phyloP scores from a whole-genome alignment of 2,888 invertebrate species.

The Lepetodrilus schrolli region DNA sequence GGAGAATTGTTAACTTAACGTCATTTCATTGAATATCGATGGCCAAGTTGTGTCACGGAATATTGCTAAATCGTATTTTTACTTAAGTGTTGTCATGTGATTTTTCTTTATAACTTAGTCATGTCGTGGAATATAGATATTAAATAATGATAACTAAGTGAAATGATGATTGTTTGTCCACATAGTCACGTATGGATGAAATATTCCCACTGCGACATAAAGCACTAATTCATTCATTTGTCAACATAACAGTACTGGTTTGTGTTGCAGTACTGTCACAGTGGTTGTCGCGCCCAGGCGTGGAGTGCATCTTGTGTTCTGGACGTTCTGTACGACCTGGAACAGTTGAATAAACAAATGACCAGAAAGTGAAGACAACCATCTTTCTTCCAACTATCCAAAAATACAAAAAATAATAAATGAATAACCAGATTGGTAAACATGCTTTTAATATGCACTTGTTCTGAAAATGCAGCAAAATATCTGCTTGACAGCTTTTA shows the following conservation, averaged over 20 bases:
- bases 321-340: conserved; percentile 82
- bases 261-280: conserved; percentile 80
- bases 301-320: conserved; percentile 94
- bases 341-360: conserved; percentile 39
- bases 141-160: background rate
- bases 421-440: too few species aligned
- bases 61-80: background rate
- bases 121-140: background rate
- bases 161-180: background rate
- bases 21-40: too few species aligned
- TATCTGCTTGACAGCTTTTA: too few species aligned
- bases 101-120: too few species aligned
- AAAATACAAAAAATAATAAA: too few species aligned
- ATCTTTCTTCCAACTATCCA: too few species aligned
- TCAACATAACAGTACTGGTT: background rate
- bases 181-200: background rate
- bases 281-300: conserved; percentile 95
- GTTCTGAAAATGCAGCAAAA: too few species aligned
- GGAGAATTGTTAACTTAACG: too few species aligned
- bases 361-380: too few species aligned
- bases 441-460: too few species aligned
- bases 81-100: too few species aligned
- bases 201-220: background rate
- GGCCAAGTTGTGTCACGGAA: background rate
- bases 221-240: background rate